Base-by-base conservation (phyloP, 2,888 invertebrate species). In the Morpho deidamia region DNA sequence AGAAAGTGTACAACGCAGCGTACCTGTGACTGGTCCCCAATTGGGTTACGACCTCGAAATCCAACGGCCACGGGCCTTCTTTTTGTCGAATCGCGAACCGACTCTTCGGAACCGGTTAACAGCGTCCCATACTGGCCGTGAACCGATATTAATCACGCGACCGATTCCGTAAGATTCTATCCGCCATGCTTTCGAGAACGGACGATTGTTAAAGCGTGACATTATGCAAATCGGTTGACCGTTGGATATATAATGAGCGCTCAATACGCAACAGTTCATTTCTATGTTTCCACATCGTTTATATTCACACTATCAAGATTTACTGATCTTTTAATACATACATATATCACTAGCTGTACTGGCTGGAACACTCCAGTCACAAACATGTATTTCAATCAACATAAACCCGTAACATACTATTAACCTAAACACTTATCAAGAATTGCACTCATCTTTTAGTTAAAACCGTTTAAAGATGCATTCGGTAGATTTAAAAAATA, bases 21-120 rank as follows among this genome's bases (percentile, higher is more conserved):
- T 78, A 82, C 81, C 78, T 77, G 78, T 65, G 65, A 80, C 83
- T 83, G 85, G 83, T 81, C 82, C 67, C 73, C 83, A 87, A 80
- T 85, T 88, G 80, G 88, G 87, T 84, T 83, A 72, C 74, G 84
- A 78, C 86, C 86, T 85, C 86, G 83, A 85, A 85, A 79, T 74
- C 76, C 74, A 72, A 73, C 73, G 68, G 72, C 70, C 75, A 66
- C 72, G 70, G 74, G 69, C 76, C 78, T 78, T 83, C 79, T 79
- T 82, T 75, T 74, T 75, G 23, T 73, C 69, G 69, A 65, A 69
- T 64, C 66, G 66, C 65, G 59, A 67, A 63, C 65, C 65, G 64
- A 61, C 65, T 66, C 66, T 62, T 61, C 64, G 48, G 63, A 70
- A 74, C 78, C 73, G 74, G 73, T 75, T 69, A 51, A 47, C 55